These are phyloP conservation scores for Manduca sexta DNA, from an alignment of 1,140 invertebrate species.

Conservation along the genomic window DNA sequence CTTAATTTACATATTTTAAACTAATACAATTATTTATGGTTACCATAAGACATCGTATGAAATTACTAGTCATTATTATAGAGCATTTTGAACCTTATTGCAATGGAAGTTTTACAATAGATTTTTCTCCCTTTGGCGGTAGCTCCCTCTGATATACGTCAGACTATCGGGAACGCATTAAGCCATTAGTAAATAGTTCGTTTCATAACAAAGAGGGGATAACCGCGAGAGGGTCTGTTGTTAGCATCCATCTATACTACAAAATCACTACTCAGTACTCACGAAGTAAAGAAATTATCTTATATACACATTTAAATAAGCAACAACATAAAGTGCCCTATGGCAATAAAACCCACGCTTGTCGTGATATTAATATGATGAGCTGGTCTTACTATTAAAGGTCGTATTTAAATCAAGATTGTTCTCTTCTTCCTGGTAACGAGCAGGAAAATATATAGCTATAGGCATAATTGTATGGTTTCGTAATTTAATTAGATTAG, in stretches of 20 bases:
- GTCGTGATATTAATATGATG: conserved; percentile 18
- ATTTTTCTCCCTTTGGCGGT: conserved; percentile 6
- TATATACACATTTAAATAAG: too few species aligned
- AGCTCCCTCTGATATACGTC: conserved; percentile 29
- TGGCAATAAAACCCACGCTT: conserved; percentile 21
- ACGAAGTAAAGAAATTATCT: too few species aligned
- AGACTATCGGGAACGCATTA: conserved; percentile 52
- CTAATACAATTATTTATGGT: background rate
- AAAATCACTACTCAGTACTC: too few species aligned
- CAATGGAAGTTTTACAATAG: background rate
- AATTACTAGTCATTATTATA: background rate
- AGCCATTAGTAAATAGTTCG: conserved; percentile 55
- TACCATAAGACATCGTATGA: background rate
- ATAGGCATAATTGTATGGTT: too few species aligned
- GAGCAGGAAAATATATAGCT: too few species aligned
- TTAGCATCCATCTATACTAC: too few species aligned
- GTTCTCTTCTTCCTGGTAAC: conserved; percentile 7
- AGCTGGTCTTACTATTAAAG: conserved; percentile 12
- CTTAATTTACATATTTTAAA: background rate
- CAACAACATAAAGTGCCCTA: background rate
- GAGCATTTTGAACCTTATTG: too few species aligned
- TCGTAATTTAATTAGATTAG: too few species aligned
- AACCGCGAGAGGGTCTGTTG: background rate
- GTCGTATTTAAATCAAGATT: conserved; percentile 20
- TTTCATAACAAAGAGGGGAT: conserved; percentile 7